phyloP scores from a whole-genome alignment of 1,140 invertebrate species.

The Hermetia illucens region DNA sequence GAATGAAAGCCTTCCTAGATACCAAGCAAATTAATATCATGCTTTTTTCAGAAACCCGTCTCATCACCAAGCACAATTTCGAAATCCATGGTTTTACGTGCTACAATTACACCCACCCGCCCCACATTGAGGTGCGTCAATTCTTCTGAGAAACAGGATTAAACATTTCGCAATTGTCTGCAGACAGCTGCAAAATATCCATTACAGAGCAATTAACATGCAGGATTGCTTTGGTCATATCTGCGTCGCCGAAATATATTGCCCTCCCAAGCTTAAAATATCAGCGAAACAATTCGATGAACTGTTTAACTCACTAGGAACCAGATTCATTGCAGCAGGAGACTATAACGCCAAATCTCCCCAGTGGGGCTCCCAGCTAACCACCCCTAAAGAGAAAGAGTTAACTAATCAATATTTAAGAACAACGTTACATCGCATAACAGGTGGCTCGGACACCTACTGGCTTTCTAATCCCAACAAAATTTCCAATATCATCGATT shows the following conservation, averaged over 20 bases:
- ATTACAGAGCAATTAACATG: conserved; percentile 1
- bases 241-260: conserved; percentile 11
- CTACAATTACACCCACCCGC: conserved; percentile 9
- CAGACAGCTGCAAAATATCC: background rate
- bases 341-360: conserved; percentile 20
- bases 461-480: conserved; percentile 20
- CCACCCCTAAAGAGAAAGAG: conserved; percentile 10
- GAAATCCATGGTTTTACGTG: conserved; percentile 1
- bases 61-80: conserved; percentile 4
- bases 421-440: conserved; percentile 6
- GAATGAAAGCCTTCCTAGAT: too few species aligned
- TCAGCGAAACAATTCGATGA: conserved; percentile 9
- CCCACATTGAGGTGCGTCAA: conserved; percentile 9
- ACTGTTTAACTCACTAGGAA: conserved; percentile 13
- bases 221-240: background rate
- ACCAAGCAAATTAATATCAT: too few species aligned
- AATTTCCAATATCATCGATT: conserved; percentile 20
- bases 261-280: conserved; percentile 12
- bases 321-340: conserved; percentile 15
- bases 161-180: conserved; percentile 2
- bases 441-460: conserved; percentile 14
- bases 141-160: conserved; percentile 7
- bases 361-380: conserved; percentile 16
- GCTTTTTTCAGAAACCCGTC: too few species aligned
- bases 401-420: conserved; percentile 7